Conservation (phyloP, 2,113 vertebrate genomes). For the Synodontis membranacea region DNA sequence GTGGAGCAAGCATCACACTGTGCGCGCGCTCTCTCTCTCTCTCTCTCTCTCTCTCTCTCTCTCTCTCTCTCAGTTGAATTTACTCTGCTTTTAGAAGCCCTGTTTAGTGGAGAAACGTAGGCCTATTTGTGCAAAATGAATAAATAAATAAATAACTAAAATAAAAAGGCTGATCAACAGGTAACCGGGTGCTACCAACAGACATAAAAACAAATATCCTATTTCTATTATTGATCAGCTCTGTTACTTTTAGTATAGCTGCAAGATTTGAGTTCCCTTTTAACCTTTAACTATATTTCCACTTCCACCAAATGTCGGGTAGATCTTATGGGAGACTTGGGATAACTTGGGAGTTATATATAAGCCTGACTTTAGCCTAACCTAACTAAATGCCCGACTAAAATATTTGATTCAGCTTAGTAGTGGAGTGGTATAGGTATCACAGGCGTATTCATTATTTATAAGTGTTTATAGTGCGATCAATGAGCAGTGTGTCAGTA, state of each 20-base stretch:
- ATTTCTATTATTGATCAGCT: background rate
- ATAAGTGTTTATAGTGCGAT: conserved; percentile 48
- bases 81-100: background rate
- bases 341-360: background rate
- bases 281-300: background rate
- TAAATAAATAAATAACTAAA: background rate
- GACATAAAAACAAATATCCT: background rate
- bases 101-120: background rate
- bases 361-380: too few relatives aligned
- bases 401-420: background rate
- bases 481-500: conserved; percentile 49
- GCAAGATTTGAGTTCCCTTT: background rate
- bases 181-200: background rate
- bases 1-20: background rate
- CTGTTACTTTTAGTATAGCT: background rate
- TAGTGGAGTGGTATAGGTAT: conserved; percentile 35
- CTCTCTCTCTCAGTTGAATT: background rate
- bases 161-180: background rate
- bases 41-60: background rate
- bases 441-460: conserved; percentile 48
- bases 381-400: background rate
- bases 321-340: background rate
- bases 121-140: background rate
- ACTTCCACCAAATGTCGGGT: background rate
- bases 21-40: background rate